phyloP scores from a whole-genome alignment of 2,113 vertebrate species.

The Leptobrachium leishanense region DNA sequence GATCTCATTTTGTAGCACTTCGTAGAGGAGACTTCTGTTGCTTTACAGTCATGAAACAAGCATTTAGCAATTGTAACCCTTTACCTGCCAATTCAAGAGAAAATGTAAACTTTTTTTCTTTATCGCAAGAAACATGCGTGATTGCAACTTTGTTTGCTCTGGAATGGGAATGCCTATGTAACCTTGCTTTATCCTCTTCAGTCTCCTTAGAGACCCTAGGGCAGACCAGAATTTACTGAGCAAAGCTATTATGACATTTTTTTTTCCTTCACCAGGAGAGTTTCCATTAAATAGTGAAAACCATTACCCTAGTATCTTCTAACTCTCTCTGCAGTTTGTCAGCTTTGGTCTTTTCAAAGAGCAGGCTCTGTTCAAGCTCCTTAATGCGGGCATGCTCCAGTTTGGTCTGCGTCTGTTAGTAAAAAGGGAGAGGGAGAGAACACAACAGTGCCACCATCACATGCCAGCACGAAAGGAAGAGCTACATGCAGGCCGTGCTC shows the following conservation, averaged over 20 bases:
- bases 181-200: background rate
- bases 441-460: conserved; percentile 99
- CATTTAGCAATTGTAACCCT: too few relatives aligned
- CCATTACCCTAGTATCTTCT: conserved; percentile 99
- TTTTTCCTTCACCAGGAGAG: conserved; percentile 21
- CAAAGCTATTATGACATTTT: background rate
- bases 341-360: conserved; percentile 99
- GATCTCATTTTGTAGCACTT: too few relatives aligned
- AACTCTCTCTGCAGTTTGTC: conserved; percentile 99
- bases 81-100: too few relatives aligned
- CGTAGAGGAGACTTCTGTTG: too few relatives aligned
- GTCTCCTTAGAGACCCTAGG: conserved; percentile 12
- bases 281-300: conserved; percentile 73
- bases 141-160: too few relatives aligned
- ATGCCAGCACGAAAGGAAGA: conserved; percentile 88
- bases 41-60: too few relatives aligned
- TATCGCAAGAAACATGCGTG: too few relatives aligned
- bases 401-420: conserved; percentile 99
- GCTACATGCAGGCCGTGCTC: conserved; percentile 82
- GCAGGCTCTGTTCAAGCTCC: conserved; percentile 99
- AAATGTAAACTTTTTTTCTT: too few relatives aligned
- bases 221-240: background rate
- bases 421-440: conserved; percentile 97
- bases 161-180: background rate
- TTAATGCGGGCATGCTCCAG: conserved; percentile 99